phyloP scores from a whole-genome alignment of 2,113 vertebrate genomes.

The Sylvilagus bachmani region DNA sequence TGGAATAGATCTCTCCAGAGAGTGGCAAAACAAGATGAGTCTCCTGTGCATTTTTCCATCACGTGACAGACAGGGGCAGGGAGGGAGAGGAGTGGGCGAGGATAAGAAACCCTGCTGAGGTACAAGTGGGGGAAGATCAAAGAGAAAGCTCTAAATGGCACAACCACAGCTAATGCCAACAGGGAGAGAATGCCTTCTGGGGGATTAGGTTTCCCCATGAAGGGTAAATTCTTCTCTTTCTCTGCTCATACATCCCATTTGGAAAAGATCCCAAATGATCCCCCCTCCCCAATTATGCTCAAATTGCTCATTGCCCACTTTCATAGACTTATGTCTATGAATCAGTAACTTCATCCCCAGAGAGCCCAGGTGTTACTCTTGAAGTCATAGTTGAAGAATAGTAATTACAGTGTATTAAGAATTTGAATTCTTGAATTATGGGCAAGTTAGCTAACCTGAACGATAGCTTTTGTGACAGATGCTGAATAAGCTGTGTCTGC shows the following conservation, averaged over 20 bases:
- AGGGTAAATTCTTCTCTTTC: no score
- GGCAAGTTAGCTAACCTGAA: neutral
- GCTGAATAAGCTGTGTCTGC: neutral
- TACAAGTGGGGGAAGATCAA: neutral
- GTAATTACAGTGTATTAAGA: neutral
- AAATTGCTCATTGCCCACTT: no score
- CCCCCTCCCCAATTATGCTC: no score
- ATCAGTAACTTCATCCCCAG: neutral
- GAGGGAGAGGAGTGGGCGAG: neutral
- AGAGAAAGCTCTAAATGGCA: neutral
- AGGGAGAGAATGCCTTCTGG: neutral
- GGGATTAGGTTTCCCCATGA: neutral
- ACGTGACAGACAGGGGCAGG: neutral
- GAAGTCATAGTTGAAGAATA: neutral
- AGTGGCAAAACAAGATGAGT: neutral
- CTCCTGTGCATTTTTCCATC: constrained; percentile 69
- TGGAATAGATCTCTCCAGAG: neutral
- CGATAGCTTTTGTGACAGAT: neutral
- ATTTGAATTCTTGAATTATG: neutral
- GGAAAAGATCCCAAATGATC: no score
- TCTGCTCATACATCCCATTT: no score
- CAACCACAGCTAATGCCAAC: neutral
- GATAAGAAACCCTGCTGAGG: constrained; percentile 25
- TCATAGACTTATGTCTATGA: neutral
- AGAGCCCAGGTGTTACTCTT: no score